These are phyloP conservation scores for Drosophila mercatorum DNA, from an alignment of 2,888 invertebrate genomes.

Conservation along the genomic window DNA sequence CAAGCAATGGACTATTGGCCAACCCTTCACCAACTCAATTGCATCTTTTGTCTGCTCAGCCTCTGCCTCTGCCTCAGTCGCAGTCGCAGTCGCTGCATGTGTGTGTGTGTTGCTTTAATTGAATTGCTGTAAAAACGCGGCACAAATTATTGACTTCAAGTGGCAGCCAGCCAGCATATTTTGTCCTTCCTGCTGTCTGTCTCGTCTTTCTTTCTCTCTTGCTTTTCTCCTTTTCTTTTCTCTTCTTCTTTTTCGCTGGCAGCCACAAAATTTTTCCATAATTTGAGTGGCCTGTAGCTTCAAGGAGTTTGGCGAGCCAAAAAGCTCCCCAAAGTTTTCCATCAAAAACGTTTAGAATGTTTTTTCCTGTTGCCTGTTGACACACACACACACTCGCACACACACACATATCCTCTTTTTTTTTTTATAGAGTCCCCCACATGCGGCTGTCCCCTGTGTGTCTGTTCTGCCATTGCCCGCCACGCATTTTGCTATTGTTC, in stretches of 20 bases:
- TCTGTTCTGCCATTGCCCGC: conserved; percentile 37
- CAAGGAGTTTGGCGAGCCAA: conserved; percentile 58
- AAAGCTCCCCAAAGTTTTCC: conserved; percentile 65
- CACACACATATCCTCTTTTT: conserved; percentile 5
- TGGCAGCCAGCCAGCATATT: conserved; percentile 55
- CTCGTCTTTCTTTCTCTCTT: background rate
- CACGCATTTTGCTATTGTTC: conserved; percentile 75
- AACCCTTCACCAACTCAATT: conserved; percentile 61
- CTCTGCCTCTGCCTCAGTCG: background rate
- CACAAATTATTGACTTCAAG: conserved; percentile 58
- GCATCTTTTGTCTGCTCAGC: conserved; percentile 53
- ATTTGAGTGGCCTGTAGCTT: conserved; percentile 61
- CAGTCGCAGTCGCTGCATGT: background rate
- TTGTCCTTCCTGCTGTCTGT: conserved; percentile 15
- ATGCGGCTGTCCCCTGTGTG: conserved; percentile 42
- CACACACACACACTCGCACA: conserved; percentile 39
- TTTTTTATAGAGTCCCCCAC: conserved; percentile 47
- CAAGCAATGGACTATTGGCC: conserved; percentile 59
- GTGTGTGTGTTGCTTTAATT: conserved; percentile 53
- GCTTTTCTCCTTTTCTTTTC: background rate
- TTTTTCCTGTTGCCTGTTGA: conserved; percentile 69
- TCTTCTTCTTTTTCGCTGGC: conserved; percentile 19
- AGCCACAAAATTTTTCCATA: conserved; percentile 49
- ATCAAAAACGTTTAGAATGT: conserved; percentile 74
- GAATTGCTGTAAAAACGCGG: conserved; percentile 67